Evolutionary conservation across 1,140 invertebrate genomes (phyloP), one percentile per base, ranked within the genome.

Genomic region (Ladona fulva): DNA sequence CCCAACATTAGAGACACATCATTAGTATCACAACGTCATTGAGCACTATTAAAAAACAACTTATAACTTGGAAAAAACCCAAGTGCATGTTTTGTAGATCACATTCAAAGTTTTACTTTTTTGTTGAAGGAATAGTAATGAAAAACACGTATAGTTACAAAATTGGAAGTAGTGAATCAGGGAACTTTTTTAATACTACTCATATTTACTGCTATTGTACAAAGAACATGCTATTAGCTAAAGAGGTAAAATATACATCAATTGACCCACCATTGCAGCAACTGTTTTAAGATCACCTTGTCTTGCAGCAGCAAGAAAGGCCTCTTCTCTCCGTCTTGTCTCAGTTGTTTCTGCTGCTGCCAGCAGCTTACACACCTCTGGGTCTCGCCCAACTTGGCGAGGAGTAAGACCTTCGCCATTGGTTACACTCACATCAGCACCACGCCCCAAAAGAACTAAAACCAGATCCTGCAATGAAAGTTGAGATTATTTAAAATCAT

Each of bases 381-480:
- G 82, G 52, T 86, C 86, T 78, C 88, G 86, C 52, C 88, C 86
- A 52, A 91, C 84, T 80, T 90, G 87, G 76, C 85, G 85, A 0
- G 91, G 85, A 1, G 85, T 87, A 66, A 88, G 85, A 11, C 90
- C 90, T 77, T 89, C 87, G 29, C 85, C 84, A 82, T 90, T 90
- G 37, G 86, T 82, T 7, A 86, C 82, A 83, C 93, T 92, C 74
- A 93, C 92, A 83, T 93, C 92, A 44, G 92, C 92, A 76, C 90
- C 90, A 81, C 87, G 84, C 66, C 87, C 83, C 75, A 87, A 86
- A 12, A 93, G 83, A 19, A 93, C 83, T 80, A 91, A 89, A 79
- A 93, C 92, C 76, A 93, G 83, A 81, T 90, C 91, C 76, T 93
- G 83, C n/a, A 78, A 44, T 76, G 37, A 78, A 78, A 44, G 77